These are phyloP conservation scores for Callaeas wilsoni DNA, from an alignment of 2,113 vertebrate species.

Conservation along the genomic window DNA sequence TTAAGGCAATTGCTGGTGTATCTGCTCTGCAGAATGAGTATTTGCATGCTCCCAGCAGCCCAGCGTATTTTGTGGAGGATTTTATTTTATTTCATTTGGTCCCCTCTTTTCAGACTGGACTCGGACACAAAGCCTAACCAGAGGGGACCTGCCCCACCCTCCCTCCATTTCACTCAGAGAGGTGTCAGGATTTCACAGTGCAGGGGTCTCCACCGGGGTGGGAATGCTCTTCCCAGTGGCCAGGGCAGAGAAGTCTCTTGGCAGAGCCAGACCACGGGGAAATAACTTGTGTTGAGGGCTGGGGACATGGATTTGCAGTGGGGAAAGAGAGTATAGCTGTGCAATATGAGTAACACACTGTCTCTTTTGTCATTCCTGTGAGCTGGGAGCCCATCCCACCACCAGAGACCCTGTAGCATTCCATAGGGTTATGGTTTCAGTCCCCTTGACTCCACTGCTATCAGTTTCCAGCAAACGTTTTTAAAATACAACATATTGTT, in stretches of 20 bases:
- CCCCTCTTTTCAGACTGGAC: background rate
- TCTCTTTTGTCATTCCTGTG: background rate
- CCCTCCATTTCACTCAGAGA: background rate
- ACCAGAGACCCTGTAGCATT: background rate
- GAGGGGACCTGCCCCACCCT: background rate
- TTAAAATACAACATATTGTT: background rate
- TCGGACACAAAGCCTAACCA: background rate
- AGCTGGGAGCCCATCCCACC: background rate
- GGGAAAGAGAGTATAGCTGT: background rate
- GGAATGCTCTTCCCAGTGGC: background rate
- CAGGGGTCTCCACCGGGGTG: background rate
- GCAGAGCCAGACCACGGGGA: background rate
- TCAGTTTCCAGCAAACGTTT: constrained; percentile 3
- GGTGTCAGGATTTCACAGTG: background rate
- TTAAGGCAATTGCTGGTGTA: background rate
- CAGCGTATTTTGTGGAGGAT: background rate
- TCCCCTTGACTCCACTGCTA: background rate
- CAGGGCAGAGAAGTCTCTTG: background rate
- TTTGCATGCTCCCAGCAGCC: background rate
- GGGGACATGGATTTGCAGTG: background rate
- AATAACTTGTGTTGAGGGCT: background rate
- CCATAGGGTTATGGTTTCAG: background rate
- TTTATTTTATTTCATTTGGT: constrained; percentile 2
- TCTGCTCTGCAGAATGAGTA: background rate
- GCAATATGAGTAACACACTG: background rate